Percentiles rank a stretch among this genome's conserved stretches.
These are phyloP conservation scores for Plecotus auritus DNA, from an alignment of 2,113 vertebrate species.

Conservation along the genomic window DNA sequence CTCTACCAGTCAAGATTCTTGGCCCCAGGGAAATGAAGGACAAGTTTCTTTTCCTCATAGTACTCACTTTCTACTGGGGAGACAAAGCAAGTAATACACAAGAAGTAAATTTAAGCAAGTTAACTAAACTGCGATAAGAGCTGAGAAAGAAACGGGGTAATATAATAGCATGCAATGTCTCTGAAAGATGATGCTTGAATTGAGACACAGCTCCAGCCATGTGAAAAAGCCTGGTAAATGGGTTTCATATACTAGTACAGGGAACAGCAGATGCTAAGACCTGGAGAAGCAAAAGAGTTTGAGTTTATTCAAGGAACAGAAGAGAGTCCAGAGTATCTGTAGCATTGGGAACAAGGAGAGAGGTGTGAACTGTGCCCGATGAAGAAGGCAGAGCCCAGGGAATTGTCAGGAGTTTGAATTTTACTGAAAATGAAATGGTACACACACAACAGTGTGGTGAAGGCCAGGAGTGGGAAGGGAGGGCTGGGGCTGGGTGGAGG, in stretches of 20 bases:
- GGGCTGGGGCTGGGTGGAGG: not conserved
- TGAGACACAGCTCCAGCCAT: not conserved
- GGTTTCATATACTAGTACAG: not conserved
- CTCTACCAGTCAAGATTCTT: not conserved
- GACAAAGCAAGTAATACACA: not conserved
- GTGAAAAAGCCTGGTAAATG: not conserved
- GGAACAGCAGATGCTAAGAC: not conserved
- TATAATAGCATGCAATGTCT: not conserved
- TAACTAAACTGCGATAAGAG: not conserved
- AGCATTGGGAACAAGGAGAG: not conserved
- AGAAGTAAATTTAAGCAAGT: not conserved
- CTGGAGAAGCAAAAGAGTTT: not conserved
- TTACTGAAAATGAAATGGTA: not conserved
- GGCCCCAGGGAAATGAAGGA: not conserved
- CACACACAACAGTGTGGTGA: not conserved
- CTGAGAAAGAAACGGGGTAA: not conserved
- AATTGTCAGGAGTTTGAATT: not conserved
- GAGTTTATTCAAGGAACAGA: not conserved
- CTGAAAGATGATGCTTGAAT: not conserved
- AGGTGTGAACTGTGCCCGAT: not conserved
- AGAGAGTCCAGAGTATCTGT: not conserved
- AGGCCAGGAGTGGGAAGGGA: not conserved
- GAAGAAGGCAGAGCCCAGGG: not conserved
- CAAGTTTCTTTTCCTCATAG: not conserved
- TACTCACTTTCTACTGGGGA: not conserved